Percentiles rank a stretch among this genome's conserved stretches.
Evolutionary conservation across 2,797 vertebrate species (phyloP).

Genomic region (Nyctalus aviator): DNA sequence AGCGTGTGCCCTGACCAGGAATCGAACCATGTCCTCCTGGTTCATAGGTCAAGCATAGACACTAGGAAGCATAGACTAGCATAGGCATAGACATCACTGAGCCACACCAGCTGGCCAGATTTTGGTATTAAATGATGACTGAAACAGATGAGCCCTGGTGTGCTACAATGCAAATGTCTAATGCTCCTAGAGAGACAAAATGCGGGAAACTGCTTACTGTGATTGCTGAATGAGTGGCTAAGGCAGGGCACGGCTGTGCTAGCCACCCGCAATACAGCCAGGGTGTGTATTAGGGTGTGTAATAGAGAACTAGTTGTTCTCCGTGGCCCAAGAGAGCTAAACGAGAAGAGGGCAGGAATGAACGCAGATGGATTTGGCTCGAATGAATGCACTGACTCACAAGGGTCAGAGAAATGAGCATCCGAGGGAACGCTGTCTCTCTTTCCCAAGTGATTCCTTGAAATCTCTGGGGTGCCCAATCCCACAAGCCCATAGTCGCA

Average conservation of each 20-base stretch:
- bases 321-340: neutral
- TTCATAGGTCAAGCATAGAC: too few species aligned
- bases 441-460: neutral
- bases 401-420: neutral
- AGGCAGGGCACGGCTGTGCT: neutral
- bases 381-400: neutral
- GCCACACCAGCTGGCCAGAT: neutral
- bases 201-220: neutral
- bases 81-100: too few species aligned
- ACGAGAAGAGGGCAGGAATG: neutral
- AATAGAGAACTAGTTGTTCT: neutral
- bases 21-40: too few species aligned
- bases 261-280: neutral
- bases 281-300: neutral
- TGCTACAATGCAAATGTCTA: neutral
- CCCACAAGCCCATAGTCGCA: neutral
- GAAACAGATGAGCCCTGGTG: neutral
- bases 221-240: neutral
- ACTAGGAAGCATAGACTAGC: too few species aligned
- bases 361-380: conserved; percentile 11
- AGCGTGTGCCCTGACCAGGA: too few species aligned
- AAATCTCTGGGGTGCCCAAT: neutral
- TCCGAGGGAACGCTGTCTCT: neutral
- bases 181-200: neutral
- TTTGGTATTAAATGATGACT: neutral